Base-by-base conservation (phyloP, 2,797 vertebrate genomes). In the Harpagifer antarcticus region DNA sequence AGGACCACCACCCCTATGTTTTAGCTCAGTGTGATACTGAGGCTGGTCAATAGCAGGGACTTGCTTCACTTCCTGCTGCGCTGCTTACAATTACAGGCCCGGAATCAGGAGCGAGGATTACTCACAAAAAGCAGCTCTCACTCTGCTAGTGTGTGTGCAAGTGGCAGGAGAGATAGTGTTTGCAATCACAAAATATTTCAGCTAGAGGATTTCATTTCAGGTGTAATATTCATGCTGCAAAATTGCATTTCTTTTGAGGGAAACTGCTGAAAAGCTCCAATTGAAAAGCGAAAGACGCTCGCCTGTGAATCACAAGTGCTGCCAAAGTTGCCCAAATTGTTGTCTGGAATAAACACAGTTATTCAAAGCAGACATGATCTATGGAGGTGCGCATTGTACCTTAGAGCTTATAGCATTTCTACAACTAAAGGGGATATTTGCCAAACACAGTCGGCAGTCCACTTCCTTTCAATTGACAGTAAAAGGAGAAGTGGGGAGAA, bases 61-160 rank as follows among this genome's bases (percentile, higher is more conserved):
- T 89, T 83, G 79, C 87, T 85, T 82, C 83, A 76, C 74, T 89
- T 89, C 89, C 90, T 89, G 89, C 90, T 89, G 91, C 16, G 86
- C 85, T 75, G 83, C 89, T 91, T 86, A 90, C 89, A 90, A 91
- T 92, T 90, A 92, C 86, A 78, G 84, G 67, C 77, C 84, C 72
- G 13, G 62, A 92, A 89, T 89, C 87, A 76, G 76, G 62, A 64
- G 68, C 63, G 19, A 73, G 86, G 80, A 93, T 91, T 89, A 83
- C 85, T 76, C 66, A 76, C 78, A 27, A 76, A 79, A 81, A 87
- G 74, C 74, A 40, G 33, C 61, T 73, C 66, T 58, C 13, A 1
- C 69, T 65, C 4, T 33, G 8, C n/a, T n/a, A 12, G 15, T 42
- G 44, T 44, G 19, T 64, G 50, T 3, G n/a, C 70, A 59, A 67